These are phyloP conservation scores for Ischnus inquisitorius DNA, from an alignment of 2,888 invertebrate genomes.

Conservation along the genomic window DNA sequence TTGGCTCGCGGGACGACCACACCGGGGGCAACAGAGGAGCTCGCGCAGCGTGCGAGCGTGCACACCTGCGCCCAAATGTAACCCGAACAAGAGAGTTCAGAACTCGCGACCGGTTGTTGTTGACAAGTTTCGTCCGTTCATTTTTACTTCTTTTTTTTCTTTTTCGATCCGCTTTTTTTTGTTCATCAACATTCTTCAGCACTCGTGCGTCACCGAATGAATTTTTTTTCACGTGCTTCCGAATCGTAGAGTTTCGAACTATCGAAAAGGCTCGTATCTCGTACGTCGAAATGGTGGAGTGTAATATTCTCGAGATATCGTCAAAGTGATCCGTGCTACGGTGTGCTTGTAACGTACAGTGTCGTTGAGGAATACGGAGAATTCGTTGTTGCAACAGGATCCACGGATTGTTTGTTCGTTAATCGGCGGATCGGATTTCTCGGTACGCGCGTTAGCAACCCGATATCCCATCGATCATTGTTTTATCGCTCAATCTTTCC, in stretches of 20 bases:
- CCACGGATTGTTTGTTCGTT: constrained; percentile 20
- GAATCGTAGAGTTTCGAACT: background rate
- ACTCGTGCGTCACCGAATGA: background rate
- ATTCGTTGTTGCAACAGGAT: background rate
- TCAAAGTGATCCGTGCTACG: constrained; percentile 6
- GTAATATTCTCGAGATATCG: constrained; percentile 1
- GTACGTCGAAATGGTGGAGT: background rate
- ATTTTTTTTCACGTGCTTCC: background rate
- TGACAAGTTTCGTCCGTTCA: constrained; percentile 16
- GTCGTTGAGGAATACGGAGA: background rate
- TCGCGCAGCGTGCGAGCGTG: constrained; percentile 7
- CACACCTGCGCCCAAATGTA: constrained; percentile 43
- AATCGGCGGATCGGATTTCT: background rate
- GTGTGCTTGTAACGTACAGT: background rate
- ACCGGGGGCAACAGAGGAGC: constrained; percentile 2
- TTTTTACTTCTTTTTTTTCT: background rate
- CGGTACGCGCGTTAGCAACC: background rate
- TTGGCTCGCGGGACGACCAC: constrained; percentile 18
- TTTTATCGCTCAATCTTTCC: background rate
- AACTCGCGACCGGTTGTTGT: constrained; percentile 37
- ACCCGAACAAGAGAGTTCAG: constrained; percentile 2
- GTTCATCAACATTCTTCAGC: background rate
- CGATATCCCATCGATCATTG: constrained; percentile 1
- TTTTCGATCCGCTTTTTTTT: background rate
- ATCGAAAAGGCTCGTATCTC: background rate